phyloP scores from a whole-genome alignment of 2,888 invertebrate species.

The Furcula furcula region DNA sequence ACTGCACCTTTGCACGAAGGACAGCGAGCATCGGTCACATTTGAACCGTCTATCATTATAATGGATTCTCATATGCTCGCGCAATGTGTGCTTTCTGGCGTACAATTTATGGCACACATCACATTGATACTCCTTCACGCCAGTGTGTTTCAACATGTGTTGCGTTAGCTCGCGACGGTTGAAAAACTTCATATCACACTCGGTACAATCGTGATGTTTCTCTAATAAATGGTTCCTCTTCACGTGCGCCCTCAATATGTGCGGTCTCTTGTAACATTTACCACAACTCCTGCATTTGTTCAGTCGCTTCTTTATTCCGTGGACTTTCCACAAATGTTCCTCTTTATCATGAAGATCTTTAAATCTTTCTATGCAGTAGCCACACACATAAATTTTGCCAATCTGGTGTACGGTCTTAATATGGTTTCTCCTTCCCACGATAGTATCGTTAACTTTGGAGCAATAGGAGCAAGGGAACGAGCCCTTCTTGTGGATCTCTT shows the following conservation, averaged over 20 bases:
- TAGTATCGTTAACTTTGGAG: conserved; percentile 34
- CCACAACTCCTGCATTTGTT: conserved; percentile 66
- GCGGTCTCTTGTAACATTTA: conserved; percentile 64
- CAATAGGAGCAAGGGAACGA: conserved; percentile 37
- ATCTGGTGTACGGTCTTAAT: conserved; percentile 33
- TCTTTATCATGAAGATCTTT: conserved; percentile 54
- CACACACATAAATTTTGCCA: conserved; percentile 40
- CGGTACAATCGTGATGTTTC: conserved; percentile 15
- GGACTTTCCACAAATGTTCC: conserved; percentile 47
- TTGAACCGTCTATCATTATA: conserved; percentile 32
- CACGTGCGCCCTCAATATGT: conserved; percentile 64
- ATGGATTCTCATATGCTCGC: conserved; percentile 40
- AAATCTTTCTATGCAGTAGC: conserved; percentile 48
- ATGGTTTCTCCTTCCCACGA: conserved; percentile 36
- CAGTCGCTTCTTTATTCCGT: conserved; percentile 49
- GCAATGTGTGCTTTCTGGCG: conserved; percentile 30
- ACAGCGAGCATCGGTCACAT: conserved; percentile 28
- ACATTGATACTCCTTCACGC: conserved; percentile 48
- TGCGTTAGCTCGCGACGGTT: conserved; percentile 45
- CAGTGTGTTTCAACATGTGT: conserved; percentile 59
- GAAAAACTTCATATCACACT: conserved; percentile 6
- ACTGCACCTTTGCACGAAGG: conserved; percentile 44
- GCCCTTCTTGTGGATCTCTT: conserved; percentile 48
- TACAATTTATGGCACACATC: conserved; percentile 48
- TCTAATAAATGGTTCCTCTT: conserved; percentile 43